phyloP scores from a whole-genome alignment of 2,113 vertebrate species.

The Zapus hudsonius region DNA sequence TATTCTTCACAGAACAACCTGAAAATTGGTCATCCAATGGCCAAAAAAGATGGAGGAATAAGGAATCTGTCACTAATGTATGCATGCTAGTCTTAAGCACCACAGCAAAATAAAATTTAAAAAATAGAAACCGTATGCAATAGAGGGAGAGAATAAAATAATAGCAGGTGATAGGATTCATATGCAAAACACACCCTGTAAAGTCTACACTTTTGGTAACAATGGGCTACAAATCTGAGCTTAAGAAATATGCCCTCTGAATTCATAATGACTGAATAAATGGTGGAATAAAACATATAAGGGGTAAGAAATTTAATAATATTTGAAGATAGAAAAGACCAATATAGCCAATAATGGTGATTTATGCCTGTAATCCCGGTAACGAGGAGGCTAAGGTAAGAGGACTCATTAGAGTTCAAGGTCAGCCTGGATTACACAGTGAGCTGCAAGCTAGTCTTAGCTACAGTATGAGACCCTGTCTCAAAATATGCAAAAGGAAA shows the following conservation, averaged over 20 bases:
- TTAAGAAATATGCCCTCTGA: background rate
- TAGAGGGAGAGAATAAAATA: constrained; percentile 8
- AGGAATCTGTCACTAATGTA: background rate
- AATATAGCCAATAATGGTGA: background rate
- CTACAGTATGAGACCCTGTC: background rate
- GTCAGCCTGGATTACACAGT: background rate
- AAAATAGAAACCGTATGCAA: background rate
- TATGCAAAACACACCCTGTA: constrained; percentile 18
- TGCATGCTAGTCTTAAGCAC: background rate
- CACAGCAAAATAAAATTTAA: constrained; percentile 15
- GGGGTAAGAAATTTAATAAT: background rate
- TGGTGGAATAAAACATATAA: constrained; percentile 3
- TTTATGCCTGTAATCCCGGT: background rate
- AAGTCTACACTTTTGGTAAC: background rate
- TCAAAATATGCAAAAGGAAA: background rate
- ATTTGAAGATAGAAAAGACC: constrained; percentile 29
- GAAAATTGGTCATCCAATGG: background rate
- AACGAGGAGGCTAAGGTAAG: background rate
- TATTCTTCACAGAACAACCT: background rate
- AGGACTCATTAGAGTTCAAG: background rate
- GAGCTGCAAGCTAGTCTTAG: background rate
- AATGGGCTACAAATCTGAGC: background rate
- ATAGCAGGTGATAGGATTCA: background rate
- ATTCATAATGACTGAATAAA: background rate
- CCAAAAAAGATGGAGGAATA: background rate